Evolutionary conservation across 2,797 vertebrate species (phyloP), one percentile per base, ranked within the genome.

Genomic region (Hydrolagus colliei): DNA sequence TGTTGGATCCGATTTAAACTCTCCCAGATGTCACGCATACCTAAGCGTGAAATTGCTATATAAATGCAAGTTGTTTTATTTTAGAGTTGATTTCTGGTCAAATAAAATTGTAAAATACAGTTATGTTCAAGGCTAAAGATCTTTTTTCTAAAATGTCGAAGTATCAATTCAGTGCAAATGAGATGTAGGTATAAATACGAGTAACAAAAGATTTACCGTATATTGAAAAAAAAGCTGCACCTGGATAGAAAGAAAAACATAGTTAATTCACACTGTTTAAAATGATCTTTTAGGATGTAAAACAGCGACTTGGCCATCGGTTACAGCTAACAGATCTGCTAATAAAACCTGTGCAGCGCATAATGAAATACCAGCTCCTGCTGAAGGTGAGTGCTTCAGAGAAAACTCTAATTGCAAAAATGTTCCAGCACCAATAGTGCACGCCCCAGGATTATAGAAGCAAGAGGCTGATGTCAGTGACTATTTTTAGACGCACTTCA

Each of bases 321-420:
- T 89, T 96, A 88, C 98, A 96, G 89, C 96, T 99, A 91, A 97
- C 97, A 0, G 97, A 99, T 89, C 92, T 99, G 88, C 92, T 99
- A 87, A 97, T 97, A 92, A 99, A 96, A 91, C 98, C 98, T 0
- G 97, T 99, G 86, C 95, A 96, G 90, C 95, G 98, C 94, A 98
- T 99, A 90, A 98, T 99, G 96, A 99, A 98, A 89, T 99, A 99
- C 90, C 98, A 99, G 91, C 94, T 98, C 87, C 93, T 99, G 90
- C 93, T 99, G 18, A 99, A 98, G 97, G 98, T 99, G 87, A 88
- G 93, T 89, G 72, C 65, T 68, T 84, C 32, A 18, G 32, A 4
- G 63, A 68, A 84, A 6, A 14, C 32, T 84, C 14, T 4, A 41
- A 84, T 71, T 71, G 8, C 65, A 68, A 14, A 35, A 80, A 0